Conservation (phyloP, 2,888 invertebrate species). For the Microchrysa polita region DNA sequence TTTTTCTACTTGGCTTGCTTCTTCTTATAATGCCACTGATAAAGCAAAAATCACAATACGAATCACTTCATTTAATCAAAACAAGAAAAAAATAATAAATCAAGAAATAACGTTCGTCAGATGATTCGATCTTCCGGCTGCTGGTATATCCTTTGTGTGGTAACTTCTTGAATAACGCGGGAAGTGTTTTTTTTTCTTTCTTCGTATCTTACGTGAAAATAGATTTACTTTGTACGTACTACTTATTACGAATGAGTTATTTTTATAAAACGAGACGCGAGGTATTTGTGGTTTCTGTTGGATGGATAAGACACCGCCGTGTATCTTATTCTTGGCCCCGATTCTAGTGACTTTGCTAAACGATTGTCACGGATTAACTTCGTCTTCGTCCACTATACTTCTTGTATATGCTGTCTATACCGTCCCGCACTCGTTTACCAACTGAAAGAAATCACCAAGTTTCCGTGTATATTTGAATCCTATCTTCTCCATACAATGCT, state of each 20-base stretch:
- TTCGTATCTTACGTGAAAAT: too few species aligned
- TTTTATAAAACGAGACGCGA: constrained; percentile 28
- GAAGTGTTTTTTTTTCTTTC: too few species aligned
- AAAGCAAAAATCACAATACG: constrained; percentile 20
- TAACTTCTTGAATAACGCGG: too few species aligned
- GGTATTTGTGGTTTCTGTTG: not conserved
- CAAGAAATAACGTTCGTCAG: too few species aligned
- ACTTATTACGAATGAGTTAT: constrained; percentile 17
- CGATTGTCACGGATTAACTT: not conserved
- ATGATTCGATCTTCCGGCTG: too few species aligned
- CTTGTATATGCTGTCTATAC: constrained; percentile 6
- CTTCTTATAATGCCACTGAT: constrained; percentile 20
- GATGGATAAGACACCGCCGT: too few species aligned
- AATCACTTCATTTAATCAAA: not conserved
- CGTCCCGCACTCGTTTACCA: constrained; percentile 38
- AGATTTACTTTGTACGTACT: too few species aligned
- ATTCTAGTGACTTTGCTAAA: constrained; percentile 8
- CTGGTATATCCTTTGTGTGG: too few species aligned
- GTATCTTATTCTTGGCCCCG: constrained; percentile 21
- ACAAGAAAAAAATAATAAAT: too few species aligned
- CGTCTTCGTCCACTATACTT: too few species aligned
- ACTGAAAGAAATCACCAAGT: constrained; percentile 33
- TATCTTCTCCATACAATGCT: not conserved
- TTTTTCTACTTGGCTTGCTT: not conserved
- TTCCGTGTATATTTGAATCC: constrained; percentile 1